Conservation (phyloP, 2,797 vertebrate genomes). For the Danionella dracula region DNA sequence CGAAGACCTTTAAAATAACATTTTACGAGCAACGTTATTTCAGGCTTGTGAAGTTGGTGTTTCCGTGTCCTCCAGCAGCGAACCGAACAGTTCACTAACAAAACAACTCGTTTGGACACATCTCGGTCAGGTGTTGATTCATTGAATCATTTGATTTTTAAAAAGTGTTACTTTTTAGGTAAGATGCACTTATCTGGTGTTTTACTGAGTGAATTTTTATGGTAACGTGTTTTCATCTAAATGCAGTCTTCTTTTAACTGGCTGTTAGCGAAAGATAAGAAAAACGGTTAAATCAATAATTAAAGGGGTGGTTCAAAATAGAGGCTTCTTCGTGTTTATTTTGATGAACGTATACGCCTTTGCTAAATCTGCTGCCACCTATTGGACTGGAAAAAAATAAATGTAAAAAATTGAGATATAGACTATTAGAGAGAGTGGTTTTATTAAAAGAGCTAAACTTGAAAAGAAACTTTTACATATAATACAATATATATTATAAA, state of each 20-base stretch:
- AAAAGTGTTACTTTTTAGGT: no score
- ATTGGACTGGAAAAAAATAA: background rate
- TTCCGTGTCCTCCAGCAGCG: background rate
- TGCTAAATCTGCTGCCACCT: background rate
- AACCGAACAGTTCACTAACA: background rate
- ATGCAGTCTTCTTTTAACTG: no score
- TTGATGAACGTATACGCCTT: no score
- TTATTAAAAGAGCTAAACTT: background rate
- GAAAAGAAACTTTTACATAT: background rate
- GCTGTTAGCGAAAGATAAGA: no score
- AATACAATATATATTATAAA: background rate
- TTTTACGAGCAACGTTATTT: background rate
- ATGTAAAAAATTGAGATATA: background rate
- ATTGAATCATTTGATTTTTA: background rate
- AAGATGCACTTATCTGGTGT: no score
- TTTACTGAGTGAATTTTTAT: no score
- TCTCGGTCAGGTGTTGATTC: background rate
- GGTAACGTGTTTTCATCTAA: no score
- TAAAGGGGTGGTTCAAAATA: background rate
- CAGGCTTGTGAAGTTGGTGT: background rate
- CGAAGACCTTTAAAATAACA: background rate
- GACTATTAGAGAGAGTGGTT: background rate
- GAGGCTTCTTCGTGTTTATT: background rate
- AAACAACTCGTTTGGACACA: background rate
- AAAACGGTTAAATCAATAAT: no score